Conservation (phyloP, 2,797 vertebrate species). For the Gallinago stenura region DNA sequence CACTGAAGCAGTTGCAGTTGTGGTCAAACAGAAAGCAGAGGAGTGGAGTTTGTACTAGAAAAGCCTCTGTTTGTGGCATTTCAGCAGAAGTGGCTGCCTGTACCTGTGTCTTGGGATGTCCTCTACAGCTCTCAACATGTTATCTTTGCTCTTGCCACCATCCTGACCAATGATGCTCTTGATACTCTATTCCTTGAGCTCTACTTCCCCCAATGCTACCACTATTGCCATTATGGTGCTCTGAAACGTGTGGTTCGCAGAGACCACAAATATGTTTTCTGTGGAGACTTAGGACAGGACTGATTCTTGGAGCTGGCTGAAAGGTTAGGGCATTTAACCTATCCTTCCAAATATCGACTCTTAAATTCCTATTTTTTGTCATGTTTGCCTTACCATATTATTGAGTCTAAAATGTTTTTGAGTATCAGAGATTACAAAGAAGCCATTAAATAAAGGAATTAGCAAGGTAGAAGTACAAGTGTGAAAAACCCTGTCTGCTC, state of each 20-base stretch:
- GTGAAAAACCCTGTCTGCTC: neutral
- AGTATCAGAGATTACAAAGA: neutral
- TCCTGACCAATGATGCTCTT: neutral
- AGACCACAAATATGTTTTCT: neutral
- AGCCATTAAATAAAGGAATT: neutral
- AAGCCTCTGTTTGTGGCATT: rapidly evolving
- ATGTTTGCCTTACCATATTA: neutral
- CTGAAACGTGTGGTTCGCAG: neutral
- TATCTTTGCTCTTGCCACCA: neutral
- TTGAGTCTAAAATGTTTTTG: neutral
- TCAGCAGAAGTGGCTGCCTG: neutral
- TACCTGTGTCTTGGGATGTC: neutral
- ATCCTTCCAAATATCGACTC: neutral
- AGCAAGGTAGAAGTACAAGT: neutral
- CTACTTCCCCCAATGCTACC: neutral
- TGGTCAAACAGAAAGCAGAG: neutral
- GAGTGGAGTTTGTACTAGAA: neutral
- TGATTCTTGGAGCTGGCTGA: neutral
- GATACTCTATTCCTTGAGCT: neutral
- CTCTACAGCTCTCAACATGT: rapidly evolving
- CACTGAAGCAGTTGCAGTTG: neutral
- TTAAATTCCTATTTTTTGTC: neutral
- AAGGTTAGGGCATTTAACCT: neutral
- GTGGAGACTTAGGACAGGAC: too few relatives aligned
- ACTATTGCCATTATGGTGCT: rapidly evolving